phyloP scores from a whole-genome alignment of 2,113 vertebrate species.

The Pionites leucogaster region DNA sequence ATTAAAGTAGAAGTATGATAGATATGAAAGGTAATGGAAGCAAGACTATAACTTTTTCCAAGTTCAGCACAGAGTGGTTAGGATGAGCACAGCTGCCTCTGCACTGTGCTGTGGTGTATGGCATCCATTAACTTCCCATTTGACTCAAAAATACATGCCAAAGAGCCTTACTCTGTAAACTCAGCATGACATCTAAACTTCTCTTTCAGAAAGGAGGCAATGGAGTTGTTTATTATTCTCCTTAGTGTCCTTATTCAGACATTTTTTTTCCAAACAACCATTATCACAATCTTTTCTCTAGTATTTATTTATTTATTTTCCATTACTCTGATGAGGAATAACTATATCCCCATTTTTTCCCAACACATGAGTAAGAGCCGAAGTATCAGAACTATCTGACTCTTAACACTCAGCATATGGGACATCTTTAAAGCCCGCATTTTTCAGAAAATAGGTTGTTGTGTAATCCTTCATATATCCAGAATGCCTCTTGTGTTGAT shows the following conservation, averaged over 20 bases:
- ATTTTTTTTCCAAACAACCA: neutral
- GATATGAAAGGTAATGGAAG: neutral
- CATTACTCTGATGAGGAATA: neutral
- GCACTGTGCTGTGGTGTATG: neutral
- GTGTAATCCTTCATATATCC: neutral
- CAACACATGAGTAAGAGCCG: neutral
- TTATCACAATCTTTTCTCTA: neutral
- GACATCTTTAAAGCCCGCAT: neutral
- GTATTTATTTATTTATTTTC: neutral
- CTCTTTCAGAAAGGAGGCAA: neutral
- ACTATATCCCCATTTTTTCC: neutral
- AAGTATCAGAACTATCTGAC: neutral
- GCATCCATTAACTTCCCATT: neutral
- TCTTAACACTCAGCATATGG: neutral
- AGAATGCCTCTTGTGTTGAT: neutral
- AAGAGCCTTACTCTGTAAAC: neutral
- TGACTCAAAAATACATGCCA: neutral
- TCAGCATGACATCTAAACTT: neutral
- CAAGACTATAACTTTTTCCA: neutral
- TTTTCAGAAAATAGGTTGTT: neutral
- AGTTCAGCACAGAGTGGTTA: neutral
- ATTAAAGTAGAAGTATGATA: neutral
- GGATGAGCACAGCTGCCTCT: neutral
- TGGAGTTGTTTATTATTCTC: neutral
- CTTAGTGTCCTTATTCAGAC: neutral